phyloP scores from a whole-genome alignment of 2,888 invertebrate genomes.

The Heliconius ismenius region DNA sequence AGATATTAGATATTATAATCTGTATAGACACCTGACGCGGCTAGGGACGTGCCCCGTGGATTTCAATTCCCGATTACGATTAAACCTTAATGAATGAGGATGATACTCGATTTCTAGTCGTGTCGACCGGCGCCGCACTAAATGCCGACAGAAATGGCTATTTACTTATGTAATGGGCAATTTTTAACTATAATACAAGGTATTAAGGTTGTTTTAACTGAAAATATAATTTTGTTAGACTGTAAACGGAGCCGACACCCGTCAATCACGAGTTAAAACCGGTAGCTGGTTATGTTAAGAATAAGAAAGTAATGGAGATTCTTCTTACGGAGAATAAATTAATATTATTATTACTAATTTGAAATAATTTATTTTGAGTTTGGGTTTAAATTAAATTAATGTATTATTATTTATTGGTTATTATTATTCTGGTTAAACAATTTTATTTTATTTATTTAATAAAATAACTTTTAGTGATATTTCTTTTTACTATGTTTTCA shows the following conservation, averaged over 20 bases:
- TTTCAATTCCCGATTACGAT: conserved; percentile 72
- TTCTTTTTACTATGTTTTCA: too few relatives aligned
- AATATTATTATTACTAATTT: not conserved
- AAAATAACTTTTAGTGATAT: too few relatives aligned
- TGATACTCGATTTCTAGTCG: conserved; percentile 78
- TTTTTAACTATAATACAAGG: conserved; percentile 48
- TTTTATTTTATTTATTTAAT: too few relatives aligned
- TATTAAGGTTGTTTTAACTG: conserved; percentile 42
- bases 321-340: conserved; percentile 26
- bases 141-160: conserved; percentile 57
- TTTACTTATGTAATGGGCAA: conserved; percentile 42
- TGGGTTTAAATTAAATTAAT: not conserved
- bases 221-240: conserved; percentile 54
- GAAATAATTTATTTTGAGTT: not conserved
- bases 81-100: conserved; percentile 79
- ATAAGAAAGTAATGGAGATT: conserved; percentile 72
- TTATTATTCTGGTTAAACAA: not conserved
- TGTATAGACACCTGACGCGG: conserved; percentile 36
- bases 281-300: conserved; percentile 78
- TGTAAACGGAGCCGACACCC: conserved; percentile 79
- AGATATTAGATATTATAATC: conserved; percentile 35
- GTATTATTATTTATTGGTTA: not conserved
- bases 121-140: conserved; percentile 76
- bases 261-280: conserved; percentile 81
- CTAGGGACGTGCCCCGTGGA: conserved; percentile 28